Evolutionary conservation across 2,113 vertebrate species (phyloP).

Genomic region (Noctilio leporinus): DNA sequence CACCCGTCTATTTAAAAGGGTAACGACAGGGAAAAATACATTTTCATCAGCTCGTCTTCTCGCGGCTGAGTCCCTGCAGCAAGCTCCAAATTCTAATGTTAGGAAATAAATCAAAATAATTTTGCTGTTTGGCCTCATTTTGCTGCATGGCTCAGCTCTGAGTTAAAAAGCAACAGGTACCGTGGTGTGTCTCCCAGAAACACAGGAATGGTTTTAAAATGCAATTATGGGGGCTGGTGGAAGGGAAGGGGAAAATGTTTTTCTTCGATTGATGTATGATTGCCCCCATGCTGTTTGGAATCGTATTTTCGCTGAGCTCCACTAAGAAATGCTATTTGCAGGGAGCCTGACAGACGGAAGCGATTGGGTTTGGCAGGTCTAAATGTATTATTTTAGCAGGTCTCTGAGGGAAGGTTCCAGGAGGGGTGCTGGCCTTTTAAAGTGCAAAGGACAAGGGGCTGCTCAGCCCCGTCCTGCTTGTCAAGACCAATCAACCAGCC

Average conservation of each 20-base stretch:
- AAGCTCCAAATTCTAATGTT: conserved; percentile 55
- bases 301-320: conserved; percentile 60
- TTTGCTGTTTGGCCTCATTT: conserved; percentile 66
- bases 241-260: conserved; percentile 66
- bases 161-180: conserved; percentile 69
- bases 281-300: conserved; percentile 63
- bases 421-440: conserved; percentile 70
- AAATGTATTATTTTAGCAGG: conserved; percentile 70
- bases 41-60: conserved; percentile 69
- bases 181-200: conserved; percentile 56
- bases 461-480: conserved; percentile 48
- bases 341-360: conserved; percentile 64
- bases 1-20: conserved; percentile 57
- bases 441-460: conserved; percentile 62
- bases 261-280: conserved; percentile 65
- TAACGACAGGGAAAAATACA: conserved; percentile 64
- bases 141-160: conserved; percentile 36
- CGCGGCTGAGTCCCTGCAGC: conserved; percentile 40
- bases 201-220: conserved; percentile 56
- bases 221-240: conserved; percentile 65
- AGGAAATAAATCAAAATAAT: conserved; percentile 69
- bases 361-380: conserved; percentile 69
- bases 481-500: conserved; percentile 56
- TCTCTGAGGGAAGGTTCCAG: conserved; percentile 63
- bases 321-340: conserved; percentile 68